phyloP scores from a whole-genome alignment of 2,113 vertebrate genomes.

The Hemibates koningsi region DNA sequence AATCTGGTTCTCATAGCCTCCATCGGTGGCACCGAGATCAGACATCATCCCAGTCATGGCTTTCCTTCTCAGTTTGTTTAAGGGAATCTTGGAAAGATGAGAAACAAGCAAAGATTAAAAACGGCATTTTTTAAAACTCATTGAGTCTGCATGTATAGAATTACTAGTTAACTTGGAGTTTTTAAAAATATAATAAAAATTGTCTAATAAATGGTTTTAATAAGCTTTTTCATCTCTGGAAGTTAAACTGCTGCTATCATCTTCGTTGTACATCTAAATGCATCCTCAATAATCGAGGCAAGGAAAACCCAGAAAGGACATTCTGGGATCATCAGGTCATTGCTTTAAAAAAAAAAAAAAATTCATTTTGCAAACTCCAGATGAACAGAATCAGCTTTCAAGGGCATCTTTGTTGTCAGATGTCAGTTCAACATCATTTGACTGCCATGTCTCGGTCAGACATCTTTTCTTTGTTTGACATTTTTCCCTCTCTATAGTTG shows the following conservation, averaged over 20 bases:
- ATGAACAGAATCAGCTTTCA: not conserved
- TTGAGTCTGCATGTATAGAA: not conserved
- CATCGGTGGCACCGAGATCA: not conserved
- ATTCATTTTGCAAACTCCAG: not conserved
- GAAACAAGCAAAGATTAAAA: not conserved
- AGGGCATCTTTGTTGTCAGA: not conserved
- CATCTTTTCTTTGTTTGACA: not conserved
- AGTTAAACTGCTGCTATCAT: not conserved
- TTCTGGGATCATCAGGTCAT: not conserved
- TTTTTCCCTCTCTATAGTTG: not conserved
- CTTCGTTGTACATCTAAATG: not conserved
- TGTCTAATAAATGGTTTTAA: not conserved
- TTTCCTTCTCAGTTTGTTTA: not conserved
- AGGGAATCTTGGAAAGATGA: not conserved
- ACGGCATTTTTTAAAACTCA: accelerated
- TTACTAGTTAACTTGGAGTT: not conserved
- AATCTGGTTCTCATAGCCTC: not conserved
- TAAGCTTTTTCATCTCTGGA: not conserved
- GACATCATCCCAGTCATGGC: not conserved
- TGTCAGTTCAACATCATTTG: not conserved
- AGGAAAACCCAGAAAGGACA: not conserved
- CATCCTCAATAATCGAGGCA: not conserved
- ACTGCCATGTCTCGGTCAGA: not conserved
- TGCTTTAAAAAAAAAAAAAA: too few relatives aligned
- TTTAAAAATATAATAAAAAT: not conserved